A percentile compares a stretch with the other conserved stretches of the same genome.
These are phyloP conservation scores for Dysidea cf. avara DNA, from an alignment of 37 sponge, comb jelly and placozoan genomes.

Conservation along the genomic window DNA sequence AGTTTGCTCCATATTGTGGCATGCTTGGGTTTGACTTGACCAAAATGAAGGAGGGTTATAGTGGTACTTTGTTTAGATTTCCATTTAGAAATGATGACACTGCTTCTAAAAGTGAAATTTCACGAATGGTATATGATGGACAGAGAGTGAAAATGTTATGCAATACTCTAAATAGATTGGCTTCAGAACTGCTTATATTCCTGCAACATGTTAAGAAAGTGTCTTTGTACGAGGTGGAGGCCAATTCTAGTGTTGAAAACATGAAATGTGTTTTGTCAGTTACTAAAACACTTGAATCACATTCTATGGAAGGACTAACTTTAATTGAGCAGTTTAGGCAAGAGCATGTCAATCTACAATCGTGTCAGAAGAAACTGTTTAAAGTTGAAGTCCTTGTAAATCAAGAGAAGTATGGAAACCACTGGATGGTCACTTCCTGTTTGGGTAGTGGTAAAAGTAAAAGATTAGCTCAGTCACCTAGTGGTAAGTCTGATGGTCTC, in stretches of 20 bases:
- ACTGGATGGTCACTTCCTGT: slow-evolving; percentile 35
- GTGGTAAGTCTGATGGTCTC: slow-evolving; percentile 12
- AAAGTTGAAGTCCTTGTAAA: too few relatives aligned
- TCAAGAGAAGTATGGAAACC: not conserved
- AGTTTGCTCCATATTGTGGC: slow-evolving; percentile 68
- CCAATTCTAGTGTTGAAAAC: not conserved
- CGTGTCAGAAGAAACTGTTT: too few relatives aligned
- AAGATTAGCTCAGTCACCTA: not conserved
- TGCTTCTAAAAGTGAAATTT: slow-evolving; percentile 40
- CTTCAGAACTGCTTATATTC: slow-evolving; percentile 55
- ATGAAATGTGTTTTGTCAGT: slow-evolving; percentile 8
- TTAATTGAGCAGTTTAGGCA: too few relatives aligned
- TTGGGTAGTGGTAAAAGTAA: not conserved
- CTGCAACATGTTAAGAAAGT: slow-evolving; percentile 46
- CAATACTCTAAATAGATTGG: slow-evolving; percentile 7
- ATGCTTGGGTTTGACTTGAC: slow-evolving; percentile 69
- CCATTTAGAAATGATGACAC: slow-evolving; percentile 43
- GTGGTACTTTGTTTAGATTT: slow-evolving; percentile 79
- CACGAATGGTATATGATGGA: slow-evolving; percentile 6
- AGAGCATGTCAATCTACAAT: too few relatives aligned
- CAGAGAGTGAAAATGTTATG: slow-evolving; percentile 3
- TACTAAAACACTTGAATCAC: not conserved
- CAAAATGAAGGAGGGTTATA: slow-evolving; percentile 27
- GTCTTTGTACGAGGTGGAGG: slow-evolving; percentile 32
- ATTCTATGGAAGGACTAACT: too few relatives aligned